Evolutionary conservation across 2,888 invertebrate genomes (phyloP), one percentile per base, ranked within the genome.

Genomic region (Acheta domesticus): DNA sequence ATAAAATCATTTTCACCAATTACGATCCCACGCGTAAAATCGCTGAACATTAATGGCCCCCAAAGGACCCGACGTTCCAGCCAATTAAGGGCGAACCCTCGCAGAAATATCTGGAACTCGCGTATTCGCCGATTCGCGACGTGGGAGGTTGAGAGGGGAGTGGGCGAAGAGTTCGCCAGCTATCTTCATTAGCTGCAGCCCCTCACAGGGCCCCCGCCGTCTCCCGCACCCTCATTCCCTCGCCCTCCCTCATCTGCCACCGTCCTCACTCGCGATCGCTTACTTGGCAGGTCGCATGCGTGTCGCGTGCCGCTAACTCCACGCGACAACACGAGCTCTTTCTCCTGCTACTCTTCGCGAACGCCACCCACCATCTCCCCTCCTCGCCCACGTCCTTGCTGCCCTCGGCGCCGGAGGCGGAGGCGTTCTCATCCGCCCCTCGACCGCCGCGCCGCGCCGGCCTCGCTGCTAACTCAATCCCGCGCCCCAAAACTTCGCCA

Each of bases 401-500:
- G 23, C 23, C 23, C 23, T 23, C 23, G 23, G 23, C 23, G 23
- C 2, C 23, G 23, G 23, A 23, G 1, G 23, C 23, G 23, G 23
- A 23, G 23, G 23, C 23, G 23, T 23, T 23, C 23, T 23, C 23
- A 23, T 23, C 23, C 23, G 23, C 36, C 36, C 36, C 36, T 5
- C 36, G 36, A 36, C 36, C 36, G 5, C 36, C 36, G 36, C 5
- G 36, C 36, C 36, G 36, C 23, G 23, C 1, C 23, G 5, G 5
- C 36, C 36, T 3, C 36, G 36, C 36, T 36, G 36, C 62, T 62
- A 62, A 62, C 62, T 62, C 62, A n/a, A 62, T 62, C 62, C 62
- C 62, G 62, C 62, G 62, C 62, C 62, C 62, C n/a, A 62, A 62
- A 62, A 62, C 62, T 62, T 62, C n/a, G n/a, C 62, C 62, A 62